Conservation (phyloP, 2,888 invertebrate species). For the Hypolimnas misippus region DNA sequence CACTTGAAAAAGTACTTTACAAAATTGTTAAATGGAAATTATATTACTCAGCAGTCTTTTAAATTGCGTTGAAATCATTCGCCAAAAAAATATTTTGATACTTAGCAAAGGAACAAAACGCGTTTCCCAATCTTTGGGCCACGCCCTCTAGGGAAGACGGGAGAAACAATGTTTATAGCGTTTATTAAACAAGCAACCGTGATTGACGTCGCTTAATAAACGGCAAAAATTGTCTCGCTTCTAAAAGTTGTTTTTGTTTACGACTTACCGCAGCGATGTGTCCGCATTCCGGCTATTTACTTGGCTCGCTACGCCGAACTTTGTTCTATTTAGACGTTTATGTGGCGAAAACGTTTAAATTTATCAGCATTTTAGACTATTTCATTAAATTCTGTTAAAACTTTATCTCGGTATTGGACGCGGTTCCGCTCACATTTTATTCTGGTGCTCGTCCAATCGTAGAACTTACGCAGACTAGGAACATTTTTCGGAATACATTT, state of each 20-base stretch:
- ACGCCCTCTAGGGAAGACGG: constrained; percentile 49
- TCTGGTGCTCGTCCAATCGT: no score
- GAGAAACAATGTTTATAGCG: constrained; percentile 66
- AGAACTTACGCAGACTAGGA: no score
- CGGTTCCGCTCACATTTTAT: background rate
- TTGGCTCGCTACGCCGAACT: constrained; percentile 19
- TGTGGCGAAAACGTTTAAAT: constrained; percentile 20
- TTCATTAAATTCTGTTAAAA: constrained; percentile 15
- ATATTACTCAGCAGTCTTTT: no score
- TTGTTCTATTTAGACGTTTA: constrained; percentile 19
- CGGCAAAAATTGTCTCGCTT: constrained; percentile 45
- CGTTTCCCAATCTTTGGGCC: constrained; percentile 44
- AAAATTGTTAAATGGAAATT: no score
- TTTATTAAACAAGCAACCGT: constrained; percentile 67
- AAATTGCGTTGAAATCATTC: no score
- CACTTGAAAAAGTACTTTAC: no score
- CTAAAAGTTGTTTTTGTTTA: constrained; percentile 47
- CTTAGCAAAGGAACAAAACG: background rate
- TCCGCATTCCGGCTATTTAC: constrained; percentile 21
- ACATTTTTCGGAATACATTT: no score
- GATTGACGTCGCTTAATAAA: constrained; percentile 73
- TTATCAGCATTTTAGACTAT: constrained; percentile 13
- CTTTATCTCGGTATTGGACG: background rate
- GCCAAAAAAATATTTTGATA: no score
- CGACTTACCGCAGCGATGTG: constrained; percentile 34